Evolutionary conservation across 35 echinoderm and acorn worm species (phyloP).

Genomic region (Nesometra sesokonis): DNA sequence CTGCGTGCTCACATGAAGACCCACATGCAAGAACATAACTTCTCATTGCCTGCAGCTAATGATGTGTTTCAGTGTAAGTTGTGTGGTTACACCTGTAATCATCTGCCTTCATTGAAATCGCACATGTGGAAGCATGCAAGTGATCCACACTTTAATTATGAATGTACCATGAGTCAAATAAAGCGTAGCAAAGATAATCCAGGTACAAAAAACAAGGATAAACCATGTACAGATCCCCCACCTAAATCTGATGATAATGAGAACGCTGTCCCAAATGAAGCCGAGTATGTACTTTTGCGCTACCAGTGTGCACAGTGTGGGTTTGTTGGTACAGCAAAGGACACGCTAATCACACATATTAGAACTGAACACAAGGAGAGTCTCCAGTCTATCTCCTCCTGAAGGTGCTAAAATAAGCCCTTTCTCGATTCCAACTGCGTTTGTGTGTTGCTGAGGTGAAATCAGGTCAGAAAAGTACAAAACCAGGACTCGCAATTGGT

Average conservation of each 20-base stretch:
- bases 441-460: too few relatives aligned
- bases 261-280: background rate
- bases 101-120: constrained; percentile 92
- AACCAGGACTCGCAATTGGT: too few relatives aligned
- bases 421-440: too few relatives aligned
- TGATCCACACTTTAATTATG: constrained; percentile 78
- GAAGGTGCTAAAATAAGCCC: too few relatives aligned
- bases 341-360: background rate
- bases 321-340: background rate
- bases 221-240: background rate
- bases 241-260: background rate
- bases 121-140: constrained; percentile 97
- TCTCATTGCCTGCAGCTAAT: constrained; percentile 1
- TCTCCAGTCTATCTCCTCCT: too few relatives aligned
- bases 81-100: constrained; percentile 74
- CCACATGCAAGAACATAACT: constrained; percentile 15
- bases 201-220: background rate
- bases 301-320: background rate
- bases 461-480: too few relatives aligned
- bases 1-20: constrained; percentile 78
- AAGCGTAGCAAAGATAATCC: background rate
- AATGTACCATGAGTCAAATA: constrained; percentile 9
- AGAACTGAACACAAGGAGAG: background rate
- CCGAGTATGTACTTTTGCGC: background rate
- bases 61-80: constrained; percentile 89